phyloP scores from a whole-genome alignment of 2,888 invertebrate genomes.

The Caenorhabditis becei region DNA sequence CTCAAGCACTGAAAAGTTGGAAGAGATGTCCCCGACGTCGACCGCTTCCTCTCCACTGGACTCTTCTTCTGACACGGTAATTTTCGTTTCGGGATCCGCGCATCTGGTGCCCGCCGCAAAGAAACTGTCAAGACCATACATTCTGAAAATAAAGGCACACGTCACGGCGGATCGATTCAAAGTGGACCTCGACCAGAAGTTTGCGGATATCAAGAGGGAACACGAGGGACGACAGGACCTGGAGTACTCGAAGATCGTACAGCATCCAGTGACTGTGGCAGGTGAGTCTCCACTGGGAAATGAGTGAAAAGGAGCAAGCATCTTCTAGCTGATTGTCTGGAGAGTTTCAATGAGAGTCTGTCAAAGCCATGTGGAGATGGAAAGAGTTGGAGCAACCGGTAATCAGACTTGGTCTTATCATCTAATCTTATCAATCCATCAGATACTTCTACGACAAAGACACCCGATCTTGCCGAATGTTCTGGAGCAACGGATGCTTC shows the following conservation, averaged over 20 bases:
- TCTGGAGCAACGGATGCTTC: slow-evolving; percentile 79
- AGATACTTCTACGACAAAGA: slow-evolving; percentile 75
- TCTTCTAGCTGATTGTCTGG: slow-evolving; percentile 74
- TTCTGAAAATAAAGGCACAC: slow-evolving; percentile 63
- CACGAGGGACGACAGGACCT: slow-evolving; percentile 62
- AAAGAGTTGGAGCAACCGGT: slow-evolving; percentile 66
- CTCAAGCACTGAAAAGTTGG: neutral
- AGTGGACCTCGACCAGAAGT: slow-evolving; percentile 59
- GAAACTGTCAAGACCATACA: slow-evolving; percentile 48
- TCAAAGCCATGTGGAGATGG: slow-evolving; percentile 69
- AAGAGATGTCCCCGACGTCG: neutral
- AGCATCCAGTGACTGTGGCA: slow-evolving; percentile 65
- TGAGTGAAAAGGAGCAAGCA: neutral
- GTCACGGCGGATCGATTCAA: slow-evolving; percentile 58
- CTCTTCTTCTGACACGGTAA: slow-evolving; percentile 55
- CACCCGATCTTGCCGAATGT: slow-evolving; percentile 74
- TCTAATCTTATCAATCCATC: neutral
- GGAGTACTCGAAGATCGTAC: slow-evolving; percentile 55
- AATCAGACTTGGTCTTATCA: neutral
- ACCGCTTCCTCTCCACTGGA: slow-evolving; percentile 16
- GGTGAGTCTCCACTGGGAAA: slow-evolving; percentile 34
- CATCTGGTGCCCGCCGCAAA: slow-evolving; percentile 45
- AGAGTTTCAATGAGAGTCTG: slow-evolving; percentile 72
- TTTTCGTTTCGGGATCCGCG: slow-evolving; percentile 59
- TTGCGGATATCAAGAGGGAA: slow-evolving; percentile 57